These are phyloP conservation scores for Trogon surrucura DNA, from an alignment of 2,113 vertebrate species.

Conservation along the genomic window DNA sequence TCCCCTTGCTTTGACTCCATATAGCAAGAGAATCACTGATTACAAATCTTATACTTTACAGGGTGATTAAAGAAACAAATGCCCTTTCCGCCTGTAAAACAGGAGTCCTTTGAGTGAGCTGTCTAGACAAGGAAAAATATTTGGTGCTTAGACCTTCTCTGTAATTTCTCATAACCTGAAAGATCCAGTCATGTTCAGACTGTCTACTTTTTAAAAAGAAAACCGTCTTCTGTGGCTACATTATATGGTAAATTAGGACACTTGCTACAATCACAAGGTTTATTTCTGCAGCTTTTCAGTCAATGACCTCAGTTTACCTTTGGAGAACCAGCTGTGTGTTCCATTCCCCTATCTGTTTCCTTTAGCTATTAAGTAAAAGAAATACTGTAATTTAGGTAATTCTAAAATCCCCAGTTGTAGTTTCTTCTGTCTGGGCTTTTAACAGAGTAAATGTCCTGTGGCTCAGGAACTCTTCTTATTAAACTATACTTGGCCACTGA, in stretches of 20 bases:
- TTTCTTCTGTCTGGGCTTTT: neutral
- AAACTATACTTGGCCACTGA: neutral
- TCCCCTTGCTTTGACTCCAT: neutral
- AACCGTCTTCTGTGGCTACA: neutral
- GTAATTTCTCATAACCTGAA: conserved; percentile 8
- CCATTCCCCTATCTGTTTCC: neutral
- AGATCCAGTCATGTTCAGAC: neutral
- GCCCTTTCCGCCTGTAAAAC: conserved; percentile 55
- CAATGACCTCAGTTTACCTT: neutral
- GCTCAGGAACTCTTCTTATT: neutral
- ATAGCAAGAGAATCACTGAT: neutral
- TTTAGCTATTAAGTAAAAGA: neutral
- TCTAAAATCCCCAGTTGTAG: neutral
- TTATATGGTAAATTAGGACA: neutral
- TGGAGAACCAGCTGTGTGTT: neutral
- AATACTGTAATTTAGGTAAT: neutral
- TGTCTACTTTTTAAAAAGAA: neutral
- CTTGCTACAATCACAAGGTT: neutral
- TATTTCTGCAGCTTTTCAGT: conserved; percentile 8
- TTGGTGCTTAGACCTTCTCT: conserved; percentile 58
- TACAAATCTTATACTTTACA: conserved; percentile 56
- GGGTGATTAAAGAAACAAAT: conserved; percentile 66
- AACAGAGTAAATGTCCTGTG: neutral
- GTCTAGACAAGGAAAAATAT: conserved; percentile 76
- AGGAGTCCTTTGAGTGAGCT: conserved; percentile 69